Evolutionary conservation across 1,140 invertebrate species (phyloP).

Genomic region (Anoplophora glabripennis): DNA sequence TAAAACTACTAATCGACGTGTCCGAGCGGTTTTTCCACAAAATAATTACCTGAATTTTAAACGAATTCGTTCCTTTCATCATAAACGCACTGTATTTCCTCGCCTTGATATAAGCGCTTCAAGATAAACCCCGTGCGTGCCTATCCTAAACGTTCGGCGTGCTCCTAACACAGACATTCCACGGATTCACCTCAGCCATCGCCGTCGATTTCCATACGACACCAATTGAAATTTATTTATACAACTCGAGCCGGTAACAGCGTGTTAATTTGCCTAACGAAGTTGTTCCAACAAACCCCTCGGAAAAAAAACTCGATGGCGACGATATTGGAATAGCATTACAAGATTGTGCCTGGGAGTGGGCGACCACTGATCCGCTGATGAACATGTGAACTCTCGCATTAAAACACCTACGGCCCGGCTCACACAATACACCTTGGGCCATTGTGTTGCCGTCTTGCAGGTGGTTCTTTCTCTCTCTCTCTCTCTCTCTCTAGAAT

Average conservation of each 20-base stretch:
- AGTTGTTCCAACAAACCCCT: slow-evolving; percentile 12
- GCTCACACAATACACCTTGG: background rate
- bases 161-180: background rate
- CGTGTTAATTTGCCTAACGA: slow-evolving; percentile 12
- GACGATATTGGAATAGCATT: slow-evolving; percentile 7
- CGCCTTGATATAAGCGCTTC: too few relatives aligned
- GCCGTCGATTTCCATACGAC: background rate
- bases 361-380: slow-evolving; percentile 20
- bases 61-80: too few relatives aligned
- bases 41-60: too few relatives aligned
- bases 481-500: background rate
- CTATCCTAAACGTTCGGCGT: background rate
- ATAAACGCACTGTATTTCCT: too few relatives aligned
- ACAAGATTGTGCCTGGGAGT: background rate
- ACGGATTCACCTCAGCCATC: background rate
- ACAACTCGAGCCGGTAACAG: slow-evolving; percentile 4
- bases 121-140: too few relatives aligned
- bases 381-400: slow-evolving; percentile 20
- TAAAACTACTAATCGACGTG: too few relatives aligned
- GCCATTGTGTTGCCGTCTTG: background rate
- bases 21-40: too few relatives aligned
- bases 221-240: slow-evolving; percentile 9
- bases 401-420: background rate
- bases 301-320: slow-evolving; percentile 1
- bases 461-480: slow-evolving; percentile 2